These are phyloP conservation scores for Maniola hyperantus DNA, from an alignment of 2,888 invertebrate species.

Conservation along the genomic window DNA sequence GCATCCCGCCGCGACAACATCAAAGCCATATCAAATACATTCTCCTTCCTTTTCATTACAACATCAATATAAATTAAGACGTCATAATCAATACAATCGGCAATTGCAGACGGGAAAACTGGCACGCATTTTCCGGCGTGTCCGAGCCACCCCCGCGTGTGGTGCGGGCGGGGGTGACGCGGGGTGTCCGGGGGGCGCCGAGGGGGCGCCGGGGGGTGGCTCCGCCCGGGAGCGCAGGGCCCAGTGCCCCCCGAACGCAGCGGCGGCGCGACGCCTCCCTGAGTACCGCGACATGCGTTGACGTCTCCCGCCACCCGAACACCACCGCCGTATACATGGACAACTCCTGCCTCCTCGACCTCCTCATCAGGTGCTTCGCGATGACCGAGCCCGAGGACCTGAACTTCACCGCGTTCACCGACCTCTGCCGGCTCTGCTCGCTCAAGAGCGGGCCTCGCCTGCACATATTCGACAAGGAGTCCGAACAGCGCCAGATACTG, in stretches of 20 bases:
- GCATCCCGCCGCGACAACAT: slow-evolving; percentile 12
- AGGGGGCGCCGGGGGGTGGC: slow-evolving; percentile 47
- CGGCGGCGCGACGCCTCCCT: slow-evolving; percentile 80
- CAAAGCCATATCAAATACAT: slow-evolving; percentile 17
- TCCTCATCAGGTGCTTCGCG: slow-evolving; percentile 83
- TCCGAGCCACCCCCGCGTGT: slow-evolving; percentile 53
- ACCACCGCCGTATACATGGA: slow-evolving; percentile 79
- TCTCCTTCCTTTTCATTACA: slow-evolving; percentile 32
- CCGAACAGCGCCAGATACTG: slow-evolving; percentile 86
- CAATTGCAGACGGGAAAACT: slow-evolving; percentile 72
- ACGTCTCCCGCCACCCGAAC: slow-evolving; percentile 76
- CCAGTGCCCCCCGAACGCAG: slow-evolving; percentile 80
- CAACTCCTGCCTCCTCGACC: slow-evolving; percentile 83
- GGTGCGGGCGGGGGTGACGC: slow-evolving; percentile 44
- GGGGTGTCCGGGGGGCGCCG: slow-evolving; percentile 44
- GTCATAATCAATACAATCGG: slow-evolving; percentile 60
- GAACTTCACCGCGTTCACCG: slow-evolving; percentile 86
- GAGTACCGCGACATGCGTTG: slow-evolving; percentile 75
- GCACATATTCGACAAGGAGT: slow-evolving; percentile 88
- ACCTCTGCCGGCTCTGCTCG: slow-evolving; percentile 87
- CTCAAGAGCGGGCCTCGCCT: slow-evolving; percentile 86
- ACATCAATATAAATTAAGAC: slow-evolving; percentile 46
- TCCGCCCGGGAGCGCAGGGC: slow-evolving; percentile 55
- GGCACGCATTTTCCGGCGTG: slow-evolving; percentile 72
- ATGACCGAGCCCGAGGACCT: slow-evolving; percentile 86